Evolutionary conservation across 2,888 invertebrate species (phyloP).

Genomic region (Micropterix aruncella): DNA sequence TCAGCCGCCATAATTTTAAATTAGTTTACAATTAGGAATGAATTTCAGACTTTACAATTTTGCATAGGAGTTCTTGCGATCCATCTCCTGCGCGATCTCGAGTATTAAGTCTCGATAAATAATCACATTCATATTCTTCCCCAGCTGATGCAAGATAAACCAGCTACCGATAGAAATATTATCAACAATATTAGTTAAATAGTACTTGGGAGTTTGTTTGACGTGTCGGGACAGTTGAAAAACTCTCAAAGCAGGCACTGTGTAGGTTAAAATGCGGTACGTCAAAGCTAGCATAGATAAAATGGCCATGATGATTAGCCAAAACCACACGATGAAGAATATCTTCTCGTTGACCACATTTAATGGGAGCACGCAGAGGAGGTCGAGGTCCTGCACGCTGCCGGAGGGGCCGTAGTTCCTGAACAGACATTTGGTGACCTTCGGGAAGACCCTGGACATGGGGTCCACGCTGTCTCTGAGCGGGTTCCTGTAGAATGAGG

Average conservation of each 20-base stretch:
- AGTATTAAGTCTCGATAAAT: constrained; percentile 49
- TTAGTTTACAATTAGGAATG: no score
- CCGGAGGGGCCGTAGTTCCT: constrained; percentile 46
- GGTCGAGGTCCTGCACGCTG: constrained; percentile 38
- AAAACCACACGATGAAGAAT: constrained; percentile 60
- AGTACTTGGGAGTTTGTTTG: constrained; percentile 31
- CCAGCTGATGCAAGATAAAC: constrained; percentile 61
- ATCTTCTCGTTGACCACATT: constrained; percentile 73
- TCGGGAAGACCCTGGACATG: constrained; percentile 55
- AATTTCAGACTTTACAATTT: no score
- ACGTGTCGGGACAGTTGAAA: constrained; percentile 47
- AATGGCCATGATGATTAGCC: constrained; percentile 50
- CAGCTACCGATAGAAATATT: constrained; percentile 55
- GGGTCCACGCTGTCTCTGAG: constrained; percentile 37
- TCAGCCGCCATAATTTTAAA: no score
- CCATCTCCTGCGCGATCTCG: constrained; percentile 19
- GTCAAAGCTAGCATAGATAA: constrained; percentile 47
- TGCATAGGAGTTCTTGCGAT: no score
- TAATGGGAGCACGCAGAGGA: constrained; percentile 59
- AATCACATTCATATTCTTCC: constrained; percentile 60
- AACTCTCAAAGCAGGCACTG: constrained; percentile 40
- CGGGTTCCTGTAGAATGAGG: constrained; percentile 28
- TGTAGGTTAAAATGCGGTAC: constrained; percentile 46
- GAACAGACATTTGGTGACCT: constrained; percentile 50
- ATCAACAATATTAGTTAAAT: constrained; percentile 36